phyloP scores from a whole-genome alignment of 2,888 invertebrate genomes.

The Andrena praecox region DNA sequence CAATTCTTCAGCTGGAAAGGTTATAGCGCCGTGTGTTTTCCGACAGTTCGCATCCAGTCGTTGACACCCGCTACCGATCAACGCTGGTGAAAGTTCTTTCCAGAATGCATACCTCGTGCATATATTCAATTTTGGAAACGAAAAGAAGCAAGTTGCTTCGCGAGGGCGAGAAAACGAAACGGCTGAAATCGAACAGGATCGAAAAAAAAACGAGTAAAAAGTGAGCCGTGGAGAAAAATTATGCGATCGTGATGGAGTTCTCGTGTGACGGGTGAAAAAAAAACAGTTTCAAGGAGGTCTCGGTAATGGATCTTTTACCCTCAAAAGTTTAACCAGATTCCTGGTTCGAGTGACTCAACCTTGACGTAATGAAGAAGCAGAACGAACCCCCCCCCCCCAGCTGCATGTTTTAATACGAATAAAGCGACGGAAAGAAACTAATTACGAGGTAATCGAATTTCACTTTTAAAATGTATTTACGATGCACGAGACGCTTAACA shows the following conservation, averaged over 20 bases:
- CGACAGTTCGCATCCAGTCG: constrained; percentile 10
- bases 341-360: constrained; percentile 29
- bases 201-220: not conserved
- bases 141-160: constrained; percentile 31
- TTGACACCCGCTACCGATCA: constrained; percentile 37
- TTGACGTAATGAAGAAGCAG: constrained; percentile 35
- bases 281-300: constrained; percentile 48
- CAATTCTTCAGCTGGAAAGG: constrained; percentile 11
- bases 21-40: constrained; percentile 2
- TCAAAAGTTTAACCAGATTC: constrained; percentile 50
- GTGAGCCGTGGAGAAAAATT: constrained; percentile 37
- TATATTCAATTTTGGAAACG: constrained; percentile 58
- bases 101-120: constrained; percentile 35
- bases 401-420: not conserved
- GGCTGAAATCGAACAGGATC: constrained; percentile 33
- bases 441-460: constrained; percentile 13
- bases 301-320: constrained; percentile 43
- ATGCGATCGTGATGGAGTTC: constrained; percentile 34
- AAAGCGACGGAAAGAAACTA: constrained; percentile 12
- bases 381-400: not conserved
- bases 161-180: constrained; percentile 35
- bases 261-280: constrained; percentile 33
- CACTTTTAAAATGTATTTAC: not conserved
- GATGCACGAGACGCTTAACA: not conserved
- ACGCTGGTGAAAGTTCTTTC: constrained; percentile 35